These are phyloP conservation scores for Trichogramma pretiosum DNA, from an alignment of 1,140 invertebrate species.

Conservation along the genomic window DNA sequence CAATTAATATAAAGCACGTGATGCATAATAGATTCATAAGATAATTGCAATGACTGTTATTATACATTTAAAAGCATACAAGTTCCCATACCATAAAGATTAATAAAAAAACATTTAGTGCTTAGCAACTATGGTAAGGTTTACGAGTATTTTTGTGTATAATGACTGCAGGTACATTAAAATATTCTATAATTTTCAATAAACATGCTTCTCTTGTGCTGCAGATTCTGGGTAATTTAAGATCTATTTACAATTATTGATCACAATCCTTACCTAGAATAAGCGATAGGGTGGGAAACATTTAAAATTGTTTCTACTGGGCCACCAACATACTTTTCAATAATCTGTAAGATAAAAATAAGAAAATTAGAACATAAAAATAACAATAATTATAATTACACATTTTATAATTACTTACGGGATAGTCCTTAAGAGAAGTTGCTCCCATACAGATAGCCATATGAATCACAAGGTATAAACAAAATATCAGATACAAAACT, in stretches of 20 bases:
- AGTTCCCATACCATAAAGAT: conserved; percentile 1
- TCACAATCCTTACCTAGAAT: conserved; percentile 38
- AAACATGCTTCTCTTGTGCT: not conserved
- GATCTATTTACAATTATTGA: conserved; percentile 4
- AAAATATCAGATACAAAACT: conserved; percentile 60
- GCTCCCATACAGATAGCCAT: conserved; percentile 61
- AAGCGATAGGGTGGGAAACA: conserved; percentile 33
- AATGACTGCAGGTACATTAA: not conserved
- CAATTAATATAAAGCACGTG: not conserved
- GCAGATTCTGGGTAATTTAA: conserved; percentile 10
- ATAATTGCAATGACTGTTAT: not conserved
- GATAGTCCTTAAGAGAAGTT: conserved; percentile 29
- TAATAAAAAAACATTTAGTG: conserved; percentile 4
- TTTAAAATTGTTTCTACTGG: conserved; percentile 36
- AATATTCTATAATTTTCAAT: conserved; percentile 1
- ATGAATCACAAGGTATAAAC: conserved; percentile 62
- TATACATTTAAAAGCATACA: conserved; percentile 1
- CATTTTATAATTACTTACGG: conserved; percentile 32
- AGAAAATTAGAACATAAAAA: conserved; percentile 3
- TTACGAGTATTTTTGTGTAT: not conserved
- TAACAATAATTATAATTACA: conserved; percentile 2
- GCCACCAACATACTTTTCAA: conserved; percentile 39
- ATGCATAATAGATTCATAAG: not conserved
- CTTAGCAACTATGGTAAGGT: not conserved
- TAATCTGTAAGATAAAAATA: conserved; percentile 30